These are phyloP conservation scores for Adrianichthys oophorus DNA, from an alignment of 2,797 vertebrate species.

Conservation along the genomic window DNA sequence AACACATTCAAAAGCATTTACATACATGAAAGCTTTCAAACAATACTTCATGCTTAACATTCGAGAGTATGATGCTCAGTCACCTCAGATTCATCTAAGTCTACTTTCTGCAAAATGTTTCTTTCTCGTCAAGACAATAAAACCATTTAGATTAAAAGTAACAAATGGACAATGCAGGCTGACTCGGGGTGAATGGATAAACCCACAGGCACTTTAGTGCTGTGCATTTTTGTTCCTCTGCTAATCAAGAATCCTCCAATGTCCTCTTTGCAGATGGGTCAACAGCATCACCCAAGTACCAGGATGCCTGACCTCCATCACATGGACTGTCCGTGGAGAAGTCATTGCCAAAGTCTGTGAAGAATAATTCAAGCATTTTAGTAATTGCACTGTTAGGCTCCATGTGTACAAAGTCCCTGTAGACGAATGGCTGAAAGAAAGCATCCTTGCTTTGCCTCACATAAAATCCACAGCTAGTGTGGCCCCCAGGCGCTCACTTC, in stretches of 20 bases:
- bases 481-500: background rate
- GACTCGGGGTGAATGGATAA: too few relatives aligned
- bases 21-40: slow-evolving; percentile 15
- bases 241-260: slow-evolving; percentile 29
- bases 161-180: too few relatives aligned
- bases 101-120: slow-evolving; percentile 19
- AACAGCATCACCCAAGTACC: slow-evolving; percentile 24
- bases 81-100: slow-evolving; percentile 21
- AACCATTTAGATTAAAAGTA: too few relatives aligned
- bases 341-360: slow-evolving; percentile 14
- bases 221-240: slow-evolving; percentile 7
- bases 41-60: slow-evolving; percentile 57
- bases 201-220: too few relatives aligned
- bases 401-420: slow-evolving; percentile 68
- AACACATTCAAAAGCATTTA: background rate
- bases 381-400: slow-evolving; percentile 66
- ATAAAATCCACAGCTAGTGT: too few relatives aligned
- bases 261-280: slow-evolving; percentile 18
- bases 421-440: slow-evolving; percentile 65
- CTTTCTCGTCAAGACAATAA: slow-evolving; percentile 12
- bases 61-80: slow-evolving; percentile 16
- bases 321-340: slow-evolving; percentile 33
- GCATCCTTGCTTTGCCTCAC: slow-evolving; percentile 29
- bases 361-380: slow-evolving; percentile 65
- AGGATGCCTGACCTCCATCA: slow-evolving; percentile 37